phyloP scores from a whole-genome alignment of 2,888 invertebrate genomes.

The Chymomyza amoena region DNA sequence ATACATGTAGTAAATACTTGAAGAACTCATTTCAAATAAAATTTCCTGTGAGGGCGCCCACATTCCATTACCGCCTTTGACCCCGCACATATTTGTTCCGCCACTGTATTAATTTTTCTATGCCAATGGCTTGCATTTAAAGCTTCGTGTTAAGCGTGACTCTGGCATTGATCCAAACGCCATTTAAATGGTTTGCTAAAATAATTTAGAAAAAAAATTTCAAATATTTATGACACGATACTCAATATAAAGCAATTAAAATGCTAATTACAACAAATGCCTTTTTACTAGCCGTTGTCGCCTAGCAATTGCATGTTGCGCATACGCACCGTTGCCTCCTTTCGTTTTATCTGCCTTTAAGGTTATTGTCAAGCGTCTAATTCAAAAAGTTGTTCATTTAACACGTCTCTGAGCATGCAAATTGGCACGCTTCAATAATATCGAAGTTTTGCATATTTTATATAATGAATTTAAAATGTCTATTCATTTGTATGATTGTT shows the following conservation, averaged over 20 bases:
- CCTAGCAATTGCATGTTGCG: conserved; percentile 32
- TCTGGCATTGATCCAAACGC: conserved; percentile 44
- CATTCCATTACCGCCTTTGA: too few species aligned
- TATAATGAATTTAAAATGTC: neutral
- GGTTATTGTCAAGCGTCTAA: conserved; percentile 55
- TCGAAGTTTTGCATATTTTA: conserved; percentile 46
- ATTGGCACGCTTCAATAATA: conserved; percentile 51
- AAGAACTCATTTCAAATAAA: too few species aligned
- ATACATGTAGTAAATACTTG: too few species aligned
- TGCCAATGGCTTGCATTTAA: conserved; percentile 14
- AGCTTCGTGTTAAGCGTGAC: conserved; percentile 21
- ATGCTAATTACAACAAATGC: conserved; percentile 64
- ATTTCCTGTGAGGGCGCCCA: too few species aligned
- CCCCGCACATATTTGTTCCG: neutral
- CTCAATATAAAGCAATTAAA: conserved; percentile 64
- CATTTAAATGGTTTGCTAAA: conserved; percentile 44
- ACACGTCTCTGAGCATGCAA: conserved; percentile 22
- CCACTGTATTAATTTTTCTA: conserved; percentile 13
- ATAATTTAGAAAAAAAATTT: neutral
- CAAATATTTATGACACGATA: conserved; percentile 34
- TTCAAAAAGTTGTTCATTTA: conserved; percentile 7
- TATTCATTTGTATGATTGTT: neutral
- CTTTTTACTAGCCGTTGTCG: conserved; percentile 17
- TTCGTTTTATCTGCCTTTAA: conserved; percentile 25
- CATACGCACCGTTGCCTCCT: conserved; percentile 53